Percentiles rank a stretch among this genome's conserved stretches.
Evolutionary conservation across 1,140 invertebrate genomes (phyloP).

Genomic region (Bombus consobrinus): DNA sequence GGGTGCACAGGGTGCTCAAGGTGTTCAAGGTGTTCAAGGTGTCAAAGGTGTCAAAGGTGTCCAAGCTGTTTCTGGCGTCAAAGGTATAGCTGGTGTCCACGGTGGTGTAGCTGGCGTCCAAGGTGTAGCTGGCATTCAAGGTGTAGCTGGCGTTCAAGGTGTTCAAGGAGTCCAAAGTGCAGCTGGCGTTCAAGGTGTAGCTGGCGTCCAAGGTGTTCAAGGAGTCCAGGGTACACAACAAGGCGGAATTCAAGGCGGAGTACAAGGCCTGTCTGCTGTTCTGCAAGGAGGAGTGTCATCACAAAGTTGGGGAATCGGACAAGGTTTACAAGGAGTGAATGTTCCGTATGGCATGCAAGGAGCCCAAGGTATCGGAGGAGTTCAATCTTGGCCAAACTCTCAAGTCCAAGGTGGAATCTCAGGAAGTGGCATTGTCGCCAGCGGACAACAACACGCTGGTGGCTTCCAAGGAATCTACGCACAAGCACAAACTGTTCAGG

Average conservation of each 20-base stretch:
- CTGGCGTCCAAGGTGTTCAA: too few species aligned
- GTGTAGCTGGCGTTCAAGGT: too few species aligned
- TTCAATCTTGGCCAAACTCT: background rate
- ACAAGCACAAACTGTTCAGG: constrained; percentile 59
- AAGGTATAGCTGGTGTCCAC: background rate
- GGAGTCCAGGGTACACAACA: too few species aligned
- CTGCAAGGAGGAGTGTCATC: background rate
- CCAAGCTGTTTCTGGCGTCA: background rate
- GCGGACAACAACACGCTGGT: constrained; percentile 69
- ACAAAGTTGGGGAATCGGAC: background rate
- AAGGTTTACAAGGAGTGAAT: constrained; percentile 5
- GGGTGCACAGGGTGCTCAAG: background rate
- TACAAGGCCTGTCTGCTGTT: too few species aligned
- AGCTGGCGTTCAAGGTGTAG: too few species aligned
- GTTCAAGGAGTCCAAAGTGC: too few species aligned
- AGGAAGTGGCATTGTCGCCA: constrained; percentile 54
- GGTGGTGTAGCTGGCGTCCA: background rate
- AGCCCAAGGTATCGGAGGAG: background rate
- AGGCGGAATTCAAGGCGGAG: too few species aligned
- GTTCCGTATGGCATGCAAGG: constrained; percentile 6
- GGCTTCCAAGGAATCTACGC: constrained; percentile 63
- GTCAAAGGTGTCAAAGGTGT: background rate
- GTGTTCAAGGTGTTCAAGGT: background rate
- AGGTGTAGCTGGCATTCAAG: background rate
- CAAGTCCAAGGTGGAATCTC: constrained; percentile 40